phyloP scores from a whole-genome alignment of 2,888 invertebrate genomes.

The Tetramorium bicarinatum region DNA sequence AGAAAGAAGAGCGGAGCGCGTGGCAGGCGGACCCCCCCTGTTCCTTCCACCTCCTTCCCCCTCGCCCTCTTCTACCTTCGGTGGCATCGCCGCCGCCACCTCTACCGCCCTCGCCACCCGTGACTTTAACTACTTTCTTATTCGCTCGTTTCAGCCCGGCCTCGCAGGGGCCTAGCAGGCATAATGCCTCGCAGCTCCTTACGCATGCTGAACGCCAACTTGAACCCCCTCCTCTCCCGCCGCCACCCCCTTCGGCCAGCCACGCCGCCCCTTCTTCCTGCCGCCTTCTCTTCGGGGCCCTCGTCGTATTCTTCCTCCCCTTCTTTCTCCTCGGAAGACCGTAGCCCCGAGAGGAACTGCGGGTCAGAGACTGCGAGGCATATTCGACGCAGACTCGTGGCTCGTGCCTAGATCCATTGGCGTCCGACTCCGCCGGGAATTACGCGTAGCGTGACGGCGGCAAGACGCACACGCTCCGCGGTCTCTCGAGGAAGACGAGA shows the following conservation, averaged over 20 bases:
- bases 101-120: constrained; percentile 66
- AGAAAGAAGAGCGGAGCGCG: constrained; percentile 79
- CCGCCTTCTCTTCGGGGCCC: constrained; percentile 21
- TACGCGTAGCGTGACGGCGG: constrained; percentile 57
- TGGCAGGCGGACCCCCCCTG: constrained; percentile 77
- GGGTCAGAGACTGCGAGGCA: constrained; percentile 85
- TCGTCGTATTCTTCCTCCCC: constrained; percentile 51
- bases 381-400: constrained; percentile 83
- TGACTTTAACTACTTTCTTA: constrained; percentile 79
- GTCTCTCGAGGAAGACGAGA: constrained; percentile 32
- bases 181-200: constrained; percentile 80
- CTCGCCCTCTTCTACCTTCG: constrained; percentile 47
- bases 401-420: constrained; percentile 85
- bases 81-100: constrained; percentile 66
- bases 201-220: constrained; percentile 81
- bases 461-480: constrained; percentile 23
- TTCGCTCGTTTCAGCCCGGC: constrained; percentile 76
- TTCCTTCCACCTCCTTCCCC: constrained; percentile 54
- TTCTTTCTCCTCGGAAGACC: constrained; percentile 78
- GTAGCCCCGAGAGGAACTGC: constrained; percentile 83
- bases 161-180: constrained; percentile 61
- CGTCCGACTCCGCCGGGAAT: constrained; percentile 74
- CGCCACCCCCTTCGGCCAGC: constrained; percentile 43
- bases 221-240: constrained; percentile 58
- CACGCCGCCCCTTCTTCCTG: constrained; percentile 50